Evolutionary conservation across 2,113 vertebrate genomes (phyloP), one percentile per base, ranked within the genome.

Genomic region (Orycteropus afer): DNA sequence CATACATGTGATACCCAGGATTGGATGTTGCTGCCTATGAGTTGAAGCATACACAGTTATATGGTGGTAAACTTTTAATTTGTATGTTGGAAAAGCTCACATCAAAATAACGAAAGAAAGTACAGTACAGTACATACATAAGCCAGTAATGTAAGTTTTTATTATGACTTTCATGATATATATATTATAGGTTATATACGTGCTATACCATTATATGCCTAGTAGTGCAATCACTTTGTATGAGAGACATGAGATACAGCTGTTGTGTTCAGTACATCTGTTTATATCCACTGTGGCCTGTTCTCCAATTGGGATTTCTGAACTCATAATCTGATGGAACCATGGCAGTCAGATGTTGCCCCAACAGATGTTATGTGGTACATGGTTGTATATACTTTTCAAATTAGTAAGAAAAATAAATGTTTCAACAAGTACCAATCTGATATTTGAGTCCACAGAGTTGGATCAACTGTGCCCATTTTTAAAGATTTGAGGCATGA

Each of bases 361-460:
- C 29, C 1, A 13, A 29, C 6, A 13, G 27, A 63, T 13, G 15
- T 63, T 63, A 22, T 61, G 59, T 7, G 23, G 59, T 25, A 25
- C 59, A 22, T 23, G 20, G 23, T 32, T 63, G 27, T 67, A 47
- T 57, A 53, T 45, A 23, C 2, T 94, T 90, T 59, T 77, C 45
- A 91, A 86, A 57, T 93, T 86, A 89, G 57, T 81, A 61, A 96
- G 57, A 67, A 91, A 74, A 77, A 42, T 57, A 45, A 18, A 37
- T 67, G 45, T 92, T 87, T 79, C 18, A 15, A 8, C 61, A 86
- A 18, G 15, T 4, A 88, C 79, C 49, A 4, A 27, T 89, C 51
- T 89, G 59, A 71, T 82, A 29, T 3, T n/a, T n/a, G 22, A 42
- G 32, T 85, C 22, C 59, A 32, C 29, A 47, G 34, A 23, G 37